A percentile compares a stretch with the other conserved stretches of the same genome.
Evolutionary conservation across 2,888 invertebrate species (phyloP).

Genomic region (Polymixis flavicincta): DNA sequence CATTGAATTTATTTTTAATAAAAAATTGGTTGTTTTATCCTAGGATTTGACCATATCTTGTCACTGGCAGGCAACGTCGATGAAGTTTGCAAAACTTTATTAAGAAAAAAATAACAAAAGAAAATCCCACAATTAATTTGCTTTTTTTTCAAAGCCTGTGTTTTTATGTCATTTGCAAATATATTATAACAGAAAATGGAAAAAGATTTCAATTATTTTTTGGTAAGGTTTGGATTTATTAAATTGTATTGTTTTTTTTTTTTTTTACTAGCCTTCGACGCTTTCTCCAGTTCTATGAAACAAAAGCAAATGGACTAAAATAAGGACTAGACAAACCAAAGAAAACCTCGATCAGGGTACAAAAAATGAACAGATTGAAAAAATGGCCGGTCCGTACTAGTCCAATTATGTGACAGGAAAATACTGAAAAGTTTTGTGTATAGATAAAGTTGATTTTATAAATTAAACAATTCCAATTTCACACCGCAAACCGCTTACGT

Average conservation of each 20-base stretch:
- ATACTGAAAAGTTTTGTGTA: too few relatives aligned
- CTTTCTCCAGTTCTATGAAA: background rate
- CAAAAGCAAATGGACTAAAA: background rate
- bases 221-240: background rate
- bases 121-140: background rate
- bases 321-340: background rate
- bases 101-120: background rate
- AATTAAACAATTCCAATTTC: background rate
- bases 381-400: background rate
- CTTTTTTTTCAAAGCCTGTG: background rate
- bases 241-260: slow-evolving; percentile 3
- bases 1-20: background rate
- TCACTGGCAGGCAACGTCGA: background rate
- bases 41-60: background rate
- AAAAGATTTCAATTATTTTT: background rate
- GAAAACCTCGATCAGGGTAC: background rate
- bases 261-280: background rate
- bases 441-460: background rate
- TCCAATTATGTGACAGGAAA: slow-evolving; percentile 3
- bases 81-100: background rate
- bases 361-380: background rate
- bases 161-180: background rate
- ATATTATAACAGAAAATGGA: background rate
- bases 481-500: background rate
- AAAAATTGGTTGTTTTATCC: background rate